Percentiles rank a stretch among this genome's conserved stretches.
Evolutionary conservation across 30 jellyfish, hydroid and myxozoan species (phyloP).

Genomic region (Turritopsis dohrnii): DNA sequence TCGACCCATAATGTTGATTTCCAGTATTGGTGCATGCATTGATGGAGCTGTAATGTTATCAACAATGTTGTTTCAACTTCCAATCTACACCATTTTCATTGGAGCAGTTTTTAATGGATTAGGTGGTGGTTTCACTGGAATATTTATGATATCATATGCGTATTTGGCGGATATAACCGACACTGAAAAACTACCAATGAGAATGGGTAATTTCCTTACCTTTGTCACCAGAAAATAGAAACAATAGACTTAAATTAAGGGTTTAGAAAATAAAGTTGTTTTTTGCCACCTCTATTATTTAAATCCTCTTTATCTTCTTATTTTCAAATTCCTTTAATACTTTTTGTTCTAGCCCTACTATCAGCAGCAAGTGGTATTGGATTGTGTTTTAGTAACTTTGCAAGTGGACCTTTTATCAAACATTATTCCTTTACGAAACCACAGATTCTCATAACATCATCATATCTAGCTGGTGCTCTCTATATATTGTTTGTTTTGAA

Average conservation of each 20-base stretch:
- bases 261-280: too few relatives aligned
- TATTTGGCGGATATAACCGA: conserved; percentile 70
- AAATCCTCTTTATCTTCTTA: not conserved
- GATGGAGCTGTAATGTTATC: conserved; percentile 27
- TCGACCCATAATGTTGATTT: conserved; percentile 43
- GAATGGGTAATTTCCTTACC: conserved; percentile 45
- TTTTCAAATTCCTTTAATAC: not conserved
- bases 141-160: conserved; percentile 44
- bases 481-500: conserved; percentile 43
- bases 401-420: conserved; percentile 56
- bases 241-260: too few relatives aligned
- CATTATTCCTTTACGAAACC: conserved; percentile 42
- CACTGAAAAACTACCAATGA: conserved; percentile 41
- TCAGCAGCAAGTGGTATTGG: conserved; percentile 64
- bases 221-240: too few relatives aligned
- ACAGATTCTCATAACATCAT: conserved; percentile 37
- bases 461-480: conserved; percentile 33
- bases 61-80: conserved; percentile 49
- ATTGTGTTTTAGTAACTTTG: conserved; percentile 33
- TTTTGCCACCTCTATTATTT: not conserved
- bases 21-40: conserved; percentile 33
- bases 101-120: conserved; percentile 63
- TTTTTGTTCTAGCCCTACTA: conserved; percentile 37
- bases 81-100: conserved; percentile 38
- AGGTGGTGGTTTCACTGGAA: conserved; percentile 69